Conservation (phyloP, 2,888 invertebrate species). For the Alloscopus bannaensis region DNA sequence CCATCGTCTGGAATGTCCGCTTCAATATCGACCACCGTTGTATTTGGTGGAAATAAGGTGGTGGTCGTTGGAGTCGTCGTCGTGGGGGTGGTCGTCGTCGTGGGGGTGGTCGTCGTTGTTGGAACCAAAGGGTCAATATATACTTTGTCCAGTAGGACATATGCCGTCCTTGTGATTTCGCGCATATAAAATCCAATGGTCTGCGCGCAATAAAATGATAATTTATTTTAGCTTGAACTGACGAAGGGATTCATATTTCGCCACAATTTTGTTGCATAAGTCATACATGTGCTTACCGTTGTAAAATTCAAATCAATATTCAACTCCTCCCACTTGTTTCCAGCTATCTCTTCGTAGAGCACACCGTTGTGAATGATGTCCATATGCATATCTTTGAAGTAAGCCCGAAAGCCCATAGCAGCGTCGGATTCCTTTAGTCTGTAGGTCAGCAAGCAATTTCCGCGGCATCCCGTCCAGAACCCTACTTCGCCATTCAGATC, state of each 20-base stretch:
- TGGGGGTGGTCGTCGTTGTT: background rate
- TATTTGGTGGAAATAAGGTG: background rate
- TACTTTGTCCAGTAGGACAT: no score
- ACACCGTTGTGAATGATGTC: background rate
- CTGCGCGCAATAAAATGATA: no score
- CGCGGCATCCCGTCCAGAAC: constrained; percentile 23
- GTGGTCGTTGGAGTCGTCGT: background rate
- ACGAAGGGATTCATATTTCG: no score
- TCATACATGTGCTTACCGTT: background rate
- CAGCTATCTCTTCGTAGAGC: background rate
- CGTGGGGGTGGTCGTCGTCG: background rate
- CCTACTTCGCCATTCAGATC: constrained; percentile 22
- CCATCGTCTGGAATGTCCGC: constrained; percentile 8
- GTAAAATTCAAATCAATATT: constrained; percentile 10
- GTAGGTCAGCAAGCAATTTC: constrained; percentile 14
- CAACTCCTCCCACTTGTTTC: constrained; percentile 3
- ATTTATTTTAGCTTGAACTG: no score
- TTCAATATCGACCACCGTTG: background rate
- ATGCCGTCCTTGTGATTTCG: no score
- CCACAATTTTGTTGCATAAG: background rate
- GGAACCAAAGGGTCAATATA: no score
- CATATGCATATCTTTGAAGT: constrained; percentile 15
- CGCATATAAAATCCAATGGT: no score
- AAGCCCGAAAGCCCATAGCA: background rate
- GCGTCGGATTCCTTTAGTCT: background rate